Evolutionary conservation across 2,888 invertebrate genomes (phyloP).

Genomic region (Tipula helvola): DNA sequence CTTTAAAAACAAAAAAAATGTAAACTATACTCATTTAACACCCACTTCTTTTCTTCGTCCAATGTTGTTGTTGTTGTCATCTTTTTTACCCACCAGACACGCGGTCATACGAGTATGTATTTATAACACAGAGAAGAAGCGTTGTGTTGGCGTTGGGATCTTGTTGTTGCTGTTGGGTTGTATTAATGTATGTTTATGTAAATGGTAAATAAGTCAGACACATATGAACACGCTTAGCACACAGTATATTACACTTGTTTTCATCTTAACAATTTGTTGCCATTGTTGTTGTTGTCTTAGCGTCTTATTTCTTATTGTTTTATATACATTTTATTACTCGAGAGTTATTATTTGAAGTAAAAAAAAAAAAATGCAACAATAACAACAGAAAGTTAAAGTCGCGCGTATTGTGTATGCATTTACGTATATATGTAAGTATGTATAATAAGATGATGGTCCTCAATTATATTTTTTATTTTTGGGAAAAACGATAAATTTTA

Average conservation of each 20-base stretch:
- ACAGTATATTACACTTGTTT: constrained; percentile 5
- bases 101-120: not conserved
- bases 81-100: not conserved
- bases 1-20: constrained; percentile 4
- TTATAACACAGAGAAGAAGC: not conserved
- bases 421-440: not conserved
- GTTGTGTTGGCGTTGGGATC: not conserved
- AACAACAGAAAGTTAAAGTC: not conserved
- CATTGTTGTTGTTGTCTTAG: not conserved
- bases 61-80: not conserved
- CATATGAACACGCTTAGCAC: not conserved
- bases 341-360: not conserved
- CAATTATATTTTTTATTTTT: not conserved
- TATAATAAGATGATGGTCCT: not conserved
- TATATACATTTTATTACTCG: not conserved
- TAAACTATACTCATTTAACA: constrained; percentile 5
- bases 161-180: not conserved
- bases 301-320: not conserved
- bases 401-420: not conserved
- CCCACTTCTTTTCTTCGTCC: not conserved
- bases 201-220: not conserved
- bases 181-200: not conserved
- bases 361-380: not conserved
- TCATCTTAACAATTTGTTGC: not conserved
- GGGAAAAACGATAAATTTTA: not conserved